phyloP scores from a whole-genome alignment of 2,888 invertebrate genomes.

The Apodemia duryi region DNA sequence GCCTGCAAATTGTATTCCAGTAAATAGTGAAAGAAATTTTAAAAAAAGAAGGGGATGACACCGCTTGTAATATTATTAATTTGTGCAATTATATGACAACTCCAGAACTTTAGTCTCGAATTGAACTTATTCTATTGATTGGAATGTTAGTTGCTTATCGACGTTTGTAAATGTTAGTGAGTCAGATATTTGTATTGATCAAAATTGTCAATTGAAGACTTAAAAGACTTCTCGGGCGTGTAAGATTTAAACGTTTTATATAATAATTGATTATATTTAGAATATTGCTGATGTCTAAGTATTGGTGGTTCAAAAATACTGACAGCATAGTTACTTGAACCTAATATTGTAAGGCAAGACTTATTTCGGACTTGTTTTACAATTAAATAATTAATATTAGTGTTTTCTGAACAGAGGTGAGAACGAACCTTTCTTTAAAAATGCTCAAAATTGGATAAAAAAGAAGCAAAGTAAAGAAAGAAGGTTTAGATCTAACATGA shows the following conservation, averaged over 20 bases:
- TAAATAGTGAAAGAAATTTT: too few species aligned
- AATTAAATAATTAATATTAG: not conserved
- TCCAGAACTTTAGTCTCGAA: not conserved
- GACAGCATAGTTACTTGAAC: conserved; percentile 26
- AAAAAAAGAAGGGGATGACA: too few species aligned
- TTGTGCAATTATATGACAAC: not conserved
- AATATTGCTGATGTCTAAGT: conserved; percentile 31
- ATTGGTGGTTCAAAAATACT: conserved; percentile 26
- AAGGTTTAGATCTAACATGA: too few species aligned
- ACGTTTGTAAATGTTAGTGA: not conserved
- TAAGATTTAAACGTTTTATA: conserved; percentile 17
- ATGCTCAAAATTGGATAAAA: too few species aligned
- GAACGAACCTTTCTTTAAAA: too few species aligned
- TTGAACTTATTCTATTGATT: not conserved
- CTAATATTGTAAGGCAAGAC: not conserved
- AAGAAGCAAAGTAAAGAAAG: too few species aligned
- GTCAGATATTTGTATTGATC: not conserved
- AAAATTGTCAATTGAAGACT: conserved; percentile 8
- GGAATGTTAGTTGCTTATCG: not conserved
- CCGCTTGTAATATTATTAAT: too few species aligned
- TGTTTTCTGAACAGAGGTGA: too few species aligned
- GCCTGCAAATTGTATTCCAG: too few species aligned
- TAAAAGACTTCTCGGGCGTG: not conserved
- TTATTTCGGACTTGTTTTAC: not conserved
- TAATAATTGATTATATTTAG: conserved; percentile 21